phyloP scores from a whole-genome alignment of 2,113 vertebrate species.

The Hydropotes inermis region DNA sequence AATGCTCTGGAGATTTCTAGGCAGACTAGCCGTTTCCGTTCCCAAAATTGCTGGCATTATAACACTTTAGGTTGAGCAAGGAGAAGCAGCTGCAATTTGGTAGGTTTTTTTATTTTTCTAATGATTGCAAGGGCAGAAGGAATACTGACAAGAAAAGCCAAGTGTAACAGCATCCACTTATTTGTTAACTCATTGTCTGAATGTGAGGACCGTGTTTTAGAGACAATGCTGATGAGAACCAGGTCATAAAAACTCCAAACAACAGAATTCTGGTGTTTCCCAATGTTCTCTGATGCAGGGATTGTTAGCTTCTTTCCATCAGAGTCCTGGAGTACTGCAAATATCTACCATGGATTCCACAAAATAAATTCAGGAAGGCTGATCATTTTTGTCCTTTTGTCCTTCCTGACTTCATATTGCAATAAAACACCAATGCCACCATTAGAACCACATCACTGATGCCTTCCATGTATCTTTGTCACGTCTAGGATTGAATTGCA shows the following conservation, averaged over 20 bases:
- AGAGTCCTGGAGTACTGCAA: too few species aligned
- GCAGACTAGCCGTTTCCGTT: conserved; percentile 32
- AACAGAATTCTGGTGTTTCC: neutral
- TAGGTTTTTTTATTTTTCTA: neutral
- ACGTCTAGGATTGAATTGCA: neutral
- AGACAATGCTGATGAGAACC: neutral
- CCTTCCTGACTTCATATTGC: neutral
- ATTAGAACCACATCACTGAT: neutral
- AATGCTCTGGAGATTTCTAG: conserved; percentile 58
- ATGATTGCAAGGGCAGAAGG: neutral
- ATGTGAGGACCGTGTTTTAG: neutral
- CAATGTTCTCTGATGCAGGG: rapidly evolving
- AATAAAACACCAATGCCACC: neutral
- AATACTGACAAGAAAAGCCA: neutral
- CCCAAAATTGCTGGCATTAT: conserved; percentile 33
- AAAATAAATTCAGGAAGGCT: neutral
- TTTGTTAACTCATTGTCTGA: neutral
- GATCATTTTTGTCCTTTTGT: neutral
- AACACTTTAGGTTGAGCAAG: neutral
- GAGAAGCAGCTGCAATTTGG: neutral
- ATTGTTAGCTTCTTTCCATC: neutral
- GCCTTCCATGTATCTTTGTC: neutral
- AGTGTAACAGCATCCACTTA: neutral
- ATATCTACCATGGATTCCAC: neutral
- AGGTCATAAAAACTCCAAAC: neutral